Base-by-base conservation (phyloP, 2,797 vertebrate genomes). In the Hemibagrus guttatus region DNA sequence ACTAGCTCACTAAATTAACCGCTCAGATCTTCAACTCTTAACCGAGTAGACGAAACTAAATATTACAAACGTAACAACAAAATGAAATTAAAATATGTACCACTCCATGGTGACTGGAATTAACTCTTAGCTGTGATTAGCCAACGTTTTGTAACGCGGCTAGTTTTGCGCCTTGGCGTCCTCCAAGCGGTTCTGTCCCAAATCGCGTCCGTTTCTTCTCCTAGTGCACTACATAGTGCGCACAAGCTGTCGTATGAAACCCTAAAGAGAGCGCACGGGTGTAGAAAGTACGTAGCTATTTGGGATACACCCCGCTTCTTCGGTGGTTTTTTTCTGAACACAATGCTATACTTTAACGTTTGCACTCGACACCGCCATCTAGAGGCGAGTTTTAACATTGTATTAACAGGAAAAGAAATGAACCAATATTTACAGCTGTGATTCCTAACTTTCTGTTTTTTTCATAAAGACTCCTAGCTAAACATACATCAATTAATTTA, bases 51-150 rank as follows among this genome's bases (percentile, higher is more conserved):
- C 6, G 35, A 71, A 0, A 49, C 5, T 11, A 35, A 28, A 84
- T 21, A 49, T 13, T 68, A 31, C 17, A 46, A 6, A 26, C 9
- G 13, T 28, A 9, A 19, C 6, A 49, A 68, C n/a, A 23, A 8
- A 14, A 12, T 23, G 4, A 31, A 46, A 26, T 31, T 12, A 17
- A 1, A 69, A 71, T 61, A 11, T 84, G 84, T 83, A 87, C 86
- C 86, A 87, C 0, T 87, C 82, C 86, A 87, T 87, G 14, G 14
- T 64, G 64, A 56, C 49, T 83, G 31, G 26, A 71, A 56, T 68
- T 31, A 28, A 68, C 28, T 56, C 28, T 26, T 21, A 17, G 49
- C 31, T 56, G 23, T 56, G 52, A 58, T 83, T 83, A 64, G 59
- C 58, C 59, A 54, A 23, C 19, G 42, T 52, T 84, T 85, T 69